Conservation (phyloP, 2,113 vertebrate species). For the Sinocyclocheilus anophthalmus region DNA sequence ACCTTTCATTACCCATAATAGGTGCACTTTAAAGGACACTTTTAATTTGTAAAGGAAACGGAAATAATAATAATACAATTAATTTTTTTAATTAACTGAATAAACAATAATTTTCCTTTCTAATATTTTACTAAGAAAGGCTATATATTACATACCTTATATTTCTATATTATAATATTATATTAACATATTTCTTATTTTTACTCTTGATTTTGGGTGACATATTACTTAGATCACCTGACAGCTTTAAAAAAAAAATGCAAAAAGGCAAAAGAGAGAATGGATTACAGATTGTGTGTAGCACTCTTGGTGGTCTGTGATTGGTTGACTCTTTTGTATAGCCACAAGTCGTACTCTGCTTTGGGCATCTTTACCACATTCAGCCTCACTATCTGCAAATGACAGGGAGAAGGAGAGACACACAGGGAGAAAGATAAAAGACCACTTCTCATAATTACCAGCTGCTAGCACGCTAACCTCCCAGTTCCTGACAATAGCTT, state of each 20-base stretch:
- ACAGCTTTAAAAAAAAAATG: not conserved
- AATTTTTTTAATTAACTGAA: not conserved
- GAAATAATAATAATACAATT: not conserved
- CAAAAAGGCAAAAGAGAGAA: not conserved
- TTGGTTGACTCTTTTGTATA: constrained; percentile 60
- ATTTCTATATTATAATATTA: not conserved
- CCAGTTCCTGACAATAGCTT: constrained; percentile 29
- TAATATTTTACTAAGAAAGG: not conserved
- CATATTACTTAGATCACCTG: not conserved
- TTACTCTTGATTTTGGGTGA: not conserved
- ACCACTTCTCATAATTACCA: constrained; percentile 7
- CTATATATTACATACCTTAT: not conserved
- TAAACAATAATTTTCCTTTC: not conserved
- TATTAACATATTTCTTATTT: not conserved
- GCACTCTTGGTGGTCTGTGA: not conserved
- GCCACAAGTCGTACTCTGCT: constrained; percentile 74
- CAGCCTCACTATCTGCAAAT: constrained; percentile 76
- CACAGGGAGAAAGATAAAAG: not conserved
- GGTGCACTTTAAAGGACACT: not conserved
- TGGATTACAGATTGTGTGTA: not conserved
- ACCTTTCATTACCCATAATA: too few species aligned
- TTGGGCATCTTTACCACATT: constrained; percentile 74
- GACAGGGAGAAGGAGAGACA: constrained; percentile 20
- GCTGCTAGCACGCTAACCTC: not conserved
- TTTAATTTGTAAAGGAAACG: not conserved